Evolutionary conservation across 2,797 vertebrate species (phyloP).

Genomic region (Anolis apletophallus): DNA sequence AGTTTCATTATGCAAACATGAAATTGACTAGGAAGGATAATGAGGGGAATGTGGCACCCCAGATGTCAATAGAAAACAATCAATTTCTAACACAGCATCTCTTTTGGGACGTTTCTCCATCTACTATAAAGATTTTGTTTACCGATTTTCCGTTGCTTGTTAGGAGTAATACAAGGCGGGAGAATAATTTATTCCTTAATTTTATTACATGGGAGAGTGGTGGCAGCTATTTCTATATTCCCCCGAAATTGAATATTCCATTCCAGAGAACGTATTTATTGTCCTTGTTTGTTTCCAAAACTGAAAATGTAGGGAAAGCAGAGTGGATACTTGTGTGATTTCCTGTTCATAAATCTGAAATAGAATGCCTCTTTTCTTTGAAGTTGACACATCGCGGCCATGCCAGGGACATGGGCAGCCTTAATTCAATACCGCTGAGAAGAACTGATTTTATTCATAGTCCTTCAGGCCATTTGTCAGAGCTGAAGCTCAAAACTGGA

Average conservation of each 20-base stretch:
- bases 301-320: background rate
- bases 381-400: background rate
- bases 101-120: conserved; percentile 50
- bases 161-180: conserved; percentile 23
- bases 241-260: background rate
- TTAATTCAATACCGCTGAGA: background rate
- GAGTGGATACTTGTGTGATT: background rate
- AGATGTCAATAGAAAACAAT: conserved; percentile 54
- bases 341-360: background rate
- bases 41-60: conserved; percentile 46
- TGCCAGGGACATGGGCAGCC: background rate
- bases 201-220: background rate
- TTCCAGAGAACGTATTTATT: conserved; percentile 7
- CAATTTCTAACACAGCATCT: conserved; percentile 19
- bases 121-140: conserved; percentile 53
- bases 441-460: background rate
- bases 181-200: conserved; percentile 25
- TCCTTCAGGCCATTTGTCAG: too few species aligned
- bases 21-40: conserved; percentile 59
- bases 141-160: conserved; percentile 25
- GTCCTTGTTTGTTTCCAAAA: background rate
- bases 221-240: background rate
- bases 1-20: conserved; percentile 67
- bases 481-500: background rate
- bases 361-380: background rate